Base-by-base conservation (phyloP, 2,113 vertebrate species). In the Maylandia zebra region DNA sequence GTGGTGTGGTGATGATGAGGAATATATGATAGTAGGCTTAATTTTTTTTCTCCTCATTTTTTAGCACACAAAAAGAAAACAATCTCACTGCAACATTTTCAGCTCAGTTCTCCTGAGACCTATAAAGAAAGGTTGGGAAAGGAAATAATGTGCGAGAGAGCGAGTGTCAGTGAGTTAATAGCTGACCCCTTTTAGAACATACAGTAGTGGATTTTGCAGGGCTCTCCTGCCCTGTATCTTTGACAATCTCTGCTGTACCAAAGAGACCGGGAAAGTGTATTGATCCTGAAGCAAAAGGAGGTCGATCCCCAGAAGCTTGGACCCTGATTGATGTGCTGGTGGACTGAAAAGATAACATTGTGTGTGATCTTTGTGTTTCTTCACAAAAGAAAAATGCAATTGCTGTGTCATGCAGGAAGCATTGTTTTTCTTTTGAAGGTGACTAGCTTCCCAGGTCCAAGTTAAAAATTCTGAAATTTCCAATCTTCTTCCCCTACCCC, bases 311-410 rank as follows among this genome's bases (percentile, higher is more conserved):
- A 90, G 89, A 90, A 90, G 93, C 92, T 93, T 86, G 22, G 48
- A 84, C 64, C 74, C 80, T 95, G 96, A 97, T 95, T 96, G 96
- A 97, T 96, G 95, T 83, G 82, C 88, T 83, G 84, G 92, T 94
- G 94, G 92, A 93, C 92, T 88, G 94, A 92, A 19, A 90, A 96
- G 96, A 97, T 97, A 97, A 95, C 95, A 96, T 94, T 96, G 91
- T 96, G 95, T 93, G 91, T 81, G 92, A 95, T 95, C 95, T 95
- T 95, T 95, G 91, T 52, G 45, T 52, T 52, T 50, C 74, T 78
- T 52, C 74, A 52, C 16, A 50, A 50, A 66, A 66, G 16, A n/a
- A 81, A 84, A 55, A 81, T 85, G 6, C 91, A 95, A 95, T 96
- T 89, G 64, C 79, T 45, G 69, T 90, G 90, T 92, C 89, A 91